A percentile compares a stretch with the other conserved stretches of the same genome.
Conservation (phyloP, 1,140 invertebrate species). For the Saxidomus purpurata region DNA sequence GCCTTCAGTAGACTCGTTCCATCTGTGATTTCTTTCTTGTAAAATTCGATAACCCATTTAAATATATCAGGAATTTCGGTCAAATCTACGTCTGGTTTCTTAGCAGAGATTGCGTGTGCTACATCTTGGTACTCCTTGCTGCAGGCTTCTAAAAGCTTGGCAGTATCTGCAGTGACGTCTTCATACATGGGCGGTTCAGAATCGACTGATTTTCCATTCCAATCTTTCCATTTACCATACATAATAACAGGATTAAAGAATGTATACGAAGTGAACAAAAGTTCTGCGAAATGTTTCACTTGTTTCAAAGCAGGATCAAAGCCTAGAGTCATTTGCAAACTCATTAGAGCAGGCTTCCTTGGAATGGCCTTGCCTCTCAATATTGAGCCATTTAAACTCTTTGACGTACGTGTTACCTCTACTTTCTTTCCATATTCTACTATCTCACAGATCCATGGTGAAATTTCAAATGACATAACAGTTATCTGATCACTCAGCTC, state of each 20-base stretch:
- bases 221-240: constrained; percentile 79
- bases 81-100: constrained; percentile 69
- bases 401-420: constrained; percentile 62
- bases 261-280: constrained; percentile 73
- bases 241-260: constrained; percentile 79
- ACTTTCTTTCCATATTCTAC: constrained; percentile 77
- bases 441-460: constrained; percentile 78
- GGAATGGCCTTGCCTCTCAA: constrained; percentile 69
- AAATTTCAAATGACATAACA: constrained; percentile 75
- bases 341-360: constrained; percentile 72
- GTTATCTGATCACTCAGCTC: constrained; percentile 68
- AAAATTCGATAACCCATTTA: constrained; percentile 75
- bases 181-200: constrained; percentile 79
- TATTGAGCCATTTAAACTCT: constrained; percentile 68
- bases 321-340: constrained; percentile 72
- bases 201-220: constrained; percentile 78
- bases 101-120: constrained; percentile 68
- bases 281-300: constrained; percentile 74
- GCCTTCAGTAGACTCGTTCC: constrained; percentile 66
- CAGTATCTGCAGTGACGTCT: constrained; percentile 72
- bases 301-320: constrained; percentile 66
- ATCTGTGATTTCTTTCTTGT: constrained; percentile 74
- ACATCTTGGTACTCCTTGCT: constrained; percentile 77
- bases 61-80: constrained; percentile 74
- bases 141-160: constrained; percentile 67